These are phyloP conservation scores for Lithophane leautieri DNA, from an alignment of 2,888 invertebrate species.

Conservation along the genomic window DNA sequence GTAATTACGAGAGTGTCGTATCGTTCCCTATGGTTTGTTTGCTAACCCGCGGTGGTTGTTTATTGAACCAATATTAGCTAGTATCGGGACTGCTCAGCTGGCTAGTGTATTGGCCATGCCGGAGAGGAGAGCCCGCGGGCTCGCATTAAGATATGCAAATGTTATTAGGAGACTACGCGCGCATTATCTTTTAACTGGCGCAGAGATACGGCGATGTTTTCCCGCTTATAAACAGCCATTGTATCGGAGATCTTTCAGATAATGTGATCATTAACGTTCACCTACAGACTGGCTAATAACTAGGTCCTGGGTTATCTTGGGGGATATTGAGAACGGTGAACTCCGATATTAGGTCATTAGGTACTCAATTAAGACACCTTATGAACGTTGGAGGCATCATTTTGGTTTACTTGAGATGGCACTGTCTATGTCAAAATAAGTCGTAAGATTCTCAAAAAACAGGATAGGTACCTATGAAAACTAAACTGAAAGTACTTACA, in stretches of 20 bases:
- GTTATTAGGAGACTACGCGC: constrained; percentile 80
- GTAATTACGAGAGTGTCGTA: constrained; percentile 77
- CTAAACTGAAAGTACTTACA: too few species aligned
- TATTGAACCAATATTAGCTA: constrained; percentile 78
- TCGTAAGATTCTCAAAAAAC: background rate
- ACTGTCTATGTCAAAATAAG: constrained; percentile 7
- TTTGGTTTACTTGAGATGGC: constrained; percentile 24
- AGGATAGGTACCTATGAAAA: too few species aligned
- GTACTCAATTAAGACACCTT: constrained; percentile 42
- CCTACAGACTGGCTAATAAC: constrained; percentile 54
- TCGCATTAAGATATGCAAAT: constrained; percentile 87
- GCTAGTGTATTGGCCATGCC: constrained; percentile 50
- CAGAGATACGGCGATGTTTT: constrained; percentile 75
- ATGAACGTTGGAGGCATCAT: constrained; percentile 15
- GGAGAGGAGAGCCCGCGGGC: constrained; percentile 58
- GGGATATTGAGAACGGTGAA: constrained; percentile 34
- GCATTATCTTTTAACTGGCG: constrained; percentile 80
- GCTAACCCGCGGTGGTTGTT: constrained; percentile 74
- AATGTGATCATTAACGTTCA: constrained; percentile 67
- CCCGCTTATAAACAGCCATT: constrained; percentile 72
- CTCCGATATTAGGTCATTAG: constrained; percentile 36
- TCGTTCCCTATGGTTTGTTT: constrained; percentile 76
- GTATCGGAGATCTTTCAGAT: constrained; percentile 77
- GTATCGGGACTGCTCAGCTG: constrained; percentile 71
- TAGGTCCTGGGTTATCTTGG: constrained; percentile 51